phyloP scores from a whole-genome alignment of 2,888 invertebrate genomes.

The Hypomecis atomaria region DNA sequence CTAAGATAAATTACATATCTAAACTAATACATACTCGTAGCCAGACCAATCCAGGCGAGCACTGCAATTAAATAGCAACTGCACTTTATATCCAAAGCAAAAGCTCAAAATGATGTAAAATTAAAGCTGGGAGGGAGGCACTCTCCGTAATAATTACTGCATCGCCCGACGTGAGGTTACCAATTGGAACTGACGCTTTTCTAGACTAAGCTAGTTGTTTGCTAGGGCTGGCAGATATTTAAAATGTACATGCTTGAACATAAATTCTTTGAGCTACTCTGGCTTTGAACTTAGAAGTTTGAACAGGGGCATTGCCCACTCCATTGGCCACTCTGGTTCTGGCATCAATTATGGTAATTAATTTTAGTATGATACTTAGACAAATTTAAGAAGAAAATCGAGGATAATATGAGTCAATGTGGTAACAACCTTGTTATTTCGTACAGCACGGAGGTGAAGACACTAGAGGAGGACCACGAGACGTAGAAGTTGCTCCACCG shows the following conservation, averaged over 20 bases:
- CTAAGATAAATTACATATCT: background rate
- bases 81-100: conserved; percentile 8
- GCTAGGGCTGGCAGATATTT: conserved; percentile 14
- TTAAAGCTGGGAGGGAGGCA: conserved; percentile 21
- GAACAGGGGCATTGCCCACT: too few species aligned
- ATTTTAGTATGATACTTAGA: too few species aligned
- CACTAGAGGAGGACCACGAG: too few species aligned
- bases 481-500: too few species aligned
- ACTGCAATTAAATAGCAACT: conserved; percentile 19
- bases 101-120: conserved; percentile 28
- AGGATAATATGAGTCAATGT: too few species aligned
- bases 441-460: too few species aligned
- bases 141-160: conserved; percentile 36
- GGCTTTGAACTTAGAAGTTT: too few species aligned
- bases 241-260: background rate
- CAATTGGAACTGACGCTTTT: conserved; percentile 36
- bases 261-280: too few species aligned
- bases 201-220: conserved; percentile 17
- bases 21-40: background rate
- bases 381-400: too few species aligned
- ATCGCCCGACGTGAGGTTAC: conserved; percentile 30
- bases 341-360: too few species aligned
- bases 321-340: too few species aligned
- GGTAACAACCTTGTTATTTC: too few species aligned
- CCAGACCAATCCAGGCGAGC: conserved; percentile 15